Conservation (phyloP, 2,888 invertebrate species). For the Archips crataeganus region DNA sequence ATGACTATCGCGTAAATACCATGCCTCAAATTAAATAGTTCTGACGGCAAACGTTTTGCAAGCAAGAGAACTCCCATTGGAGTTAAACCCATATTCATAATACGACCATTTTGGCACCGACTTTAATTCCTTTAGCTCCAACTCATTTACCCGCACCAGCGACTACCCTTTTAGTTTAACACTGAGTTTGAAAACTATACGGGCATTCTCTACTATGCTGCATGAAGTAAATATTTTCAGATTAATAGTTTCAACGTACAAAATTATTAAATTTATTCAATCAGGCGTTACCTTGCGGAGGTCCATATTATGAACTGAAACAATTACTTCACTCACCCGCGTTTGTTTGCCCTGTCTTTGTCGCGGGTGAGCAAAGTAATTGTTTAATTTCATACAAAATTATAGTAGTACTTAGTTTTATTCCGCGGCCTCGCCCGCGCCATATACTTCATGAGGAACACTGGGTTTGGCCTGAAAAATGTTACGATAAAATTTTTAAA, state of each 20-base stretch:
- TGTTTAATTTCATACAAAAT: no score
- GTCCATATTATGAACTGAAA: no score
- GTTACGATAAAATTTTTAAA: no score
- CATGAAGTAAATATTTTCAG: not conserved
- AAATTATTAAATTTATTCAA: no score
- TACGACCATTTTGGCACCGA: constrained; percentile 17
- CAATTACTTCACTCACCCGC: no score
- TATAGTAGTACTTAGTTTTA: no score
- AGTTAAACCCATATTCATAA: constrained; percentile 15
- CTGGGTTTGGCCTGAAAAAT: no score
- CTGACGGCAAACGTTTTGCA: constrained; percentile 7
- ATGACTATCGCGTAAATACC: not conserved
- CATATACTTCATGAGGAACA: no score
- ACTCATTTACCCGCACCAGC: constrained; percentile 6
- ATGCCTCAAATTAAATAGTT: constrained; percentile 5
- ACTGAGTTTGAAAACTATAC: constrained; percentile 27
- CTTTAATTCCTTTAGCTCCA: constrained; percentile 17
- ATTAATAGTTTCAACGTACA: not conserved
- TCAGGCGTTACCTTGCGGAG: no score
- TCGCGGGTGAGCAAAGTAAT: no score
- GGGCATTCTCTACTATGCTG: not conserved
- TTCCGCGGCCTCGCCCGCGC: no score
- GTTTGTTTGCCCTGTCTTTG: no score
- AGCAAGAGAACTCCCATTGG: constrained; percentile 2
- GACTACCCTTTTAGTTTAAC: constrained; percentile 12